Evolutionary conservation across 2,797 vertebrate genomes (phyloP).

Genomic region (Notolabrus celidotus): DNA sequence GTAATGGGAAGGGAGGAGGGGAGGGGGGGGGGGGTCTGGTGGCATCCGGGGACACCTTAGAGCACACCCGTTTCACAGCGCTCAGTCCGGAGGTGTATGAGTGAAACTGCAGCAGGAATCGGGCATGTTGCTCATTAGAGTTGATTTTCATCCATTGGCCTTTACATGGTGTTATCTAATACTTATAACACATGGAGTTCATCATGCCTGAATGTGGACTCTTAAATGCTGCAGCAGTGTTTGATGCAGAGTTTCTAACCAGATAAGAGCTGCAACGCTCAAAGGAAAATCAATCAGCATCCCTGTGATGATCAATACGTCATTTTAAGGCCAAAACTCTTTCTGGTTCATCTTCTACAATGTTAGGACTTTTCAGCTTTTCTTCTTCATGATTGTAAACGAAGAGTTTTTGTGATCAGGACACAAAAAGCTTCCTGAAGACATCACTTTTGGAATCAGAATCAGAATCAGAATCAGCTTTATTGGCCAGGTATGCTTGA

Average conservation of each 20-base stretch:
- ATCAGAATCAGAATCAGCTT: too few relatives aligned
- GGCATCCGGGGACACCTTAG: slow-evolving; percentile 50
- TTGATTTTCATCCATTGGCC: background rate
- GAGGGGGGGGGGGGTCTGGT: slow-evolving; percentile 14
- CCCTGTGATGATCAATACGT: too few relatives aligned
- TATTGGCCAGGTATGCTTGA: too few relatives aligned
- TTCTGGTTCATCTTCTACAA: too few relatives aligned
- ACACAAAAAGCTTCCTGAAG: too few relatives aligned
- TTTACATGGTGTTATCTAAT: background rate
- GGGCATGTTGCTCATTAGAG: slow-evolving; percentile 26
- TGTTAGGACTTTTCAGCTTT: too few relatives aligned
- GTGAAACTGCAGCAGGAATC: slow-evolving; percentile 17
- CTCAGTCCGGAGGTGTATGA: slow-evolving; percentile 29
- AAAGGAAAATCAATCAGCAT: too few relatives aligned
- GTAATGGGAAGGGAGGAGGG: background rate
- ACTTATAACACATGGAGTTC: slow-evolving; percentile 9
- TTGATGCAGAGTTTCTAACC: background rate
- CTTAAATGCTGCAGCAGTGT: slow-evolving; percentile 7
- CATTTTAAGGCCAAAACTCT: too few relatives aligned
- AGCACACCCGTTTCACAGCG: slow-evolving; percentile 45
- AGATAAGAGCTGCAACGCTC: background rate
- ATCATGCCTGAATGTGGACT: slow-evolving; percentile 1
- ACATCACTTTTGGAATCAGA: too few relatives aligned
- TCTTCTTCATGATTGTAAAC: too few relatives aligned
- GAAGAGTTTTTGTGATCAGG: too few relatives aligned